These are phyloP conservation scores for Callimorpha dominula DNA, from an alignment of 2,888 invertebrate species.

Conservation along the genomic window DNA sequence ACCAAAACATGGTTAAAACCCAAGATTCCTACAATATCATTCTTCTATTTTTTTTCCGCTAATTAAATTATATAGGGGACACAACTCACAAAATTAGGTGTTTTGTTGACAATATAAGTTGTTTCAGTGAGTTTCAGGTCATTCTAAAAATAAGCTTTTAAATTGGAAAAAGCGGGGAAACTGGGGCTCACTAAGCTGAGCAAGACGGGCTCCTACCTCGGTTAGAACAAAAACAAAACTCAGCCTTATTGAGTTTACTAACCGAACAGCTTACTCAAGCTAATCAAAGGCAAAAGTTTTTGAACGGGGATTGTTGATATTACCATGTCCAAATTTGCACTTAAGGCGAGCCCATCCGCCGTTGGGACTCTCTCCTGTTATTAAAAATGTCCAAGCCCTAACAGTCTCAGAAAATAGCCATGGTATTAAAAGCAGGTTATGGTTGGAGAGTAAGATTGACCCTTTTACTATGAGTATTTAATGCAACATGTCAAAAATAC, in stretches of 20 bases:
- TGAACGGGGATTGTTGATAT: neutral
- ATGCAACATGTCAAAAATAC: neutral
- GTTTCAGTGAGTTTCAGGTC: neutral
- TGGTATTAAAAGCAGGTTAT: neutral
- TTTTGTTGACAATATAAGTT: neutral
- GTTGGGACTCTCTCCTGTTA: neutral
- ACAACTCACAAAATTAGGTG: neutral
- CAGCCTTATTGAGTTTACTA: neutral
- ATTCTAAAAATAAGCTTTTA: neutral
- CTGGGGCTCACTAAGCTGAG: no score
- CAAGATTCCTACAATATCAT: no score
- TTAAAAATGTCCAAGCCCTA: neutral
- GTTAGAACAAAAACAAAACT: neutral
- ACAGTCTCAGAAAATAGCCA: neutral
- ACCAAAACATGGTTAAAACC: no score
- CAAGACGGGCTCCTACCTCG: neutral
- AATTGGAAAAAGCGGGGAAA: neutral
- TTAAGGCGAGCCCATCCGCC: neutral
- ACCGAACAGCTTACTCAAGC: neutral
- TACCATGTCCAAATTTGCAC: neutral
- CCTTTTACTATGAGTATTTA: neutral
- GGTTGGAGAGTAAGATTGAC: neutral
- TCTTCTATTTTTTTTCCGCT: neutral
- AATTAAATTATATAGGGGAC: neutral
- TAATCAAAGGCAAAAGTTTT: neutral